A percentile compares a stretch with the other conserved stretches of the same genome.
Evolutionary conservation across 2,888 invertebrate species (phyloP).

Genomic region (Copidosoma aretas): DNA sequence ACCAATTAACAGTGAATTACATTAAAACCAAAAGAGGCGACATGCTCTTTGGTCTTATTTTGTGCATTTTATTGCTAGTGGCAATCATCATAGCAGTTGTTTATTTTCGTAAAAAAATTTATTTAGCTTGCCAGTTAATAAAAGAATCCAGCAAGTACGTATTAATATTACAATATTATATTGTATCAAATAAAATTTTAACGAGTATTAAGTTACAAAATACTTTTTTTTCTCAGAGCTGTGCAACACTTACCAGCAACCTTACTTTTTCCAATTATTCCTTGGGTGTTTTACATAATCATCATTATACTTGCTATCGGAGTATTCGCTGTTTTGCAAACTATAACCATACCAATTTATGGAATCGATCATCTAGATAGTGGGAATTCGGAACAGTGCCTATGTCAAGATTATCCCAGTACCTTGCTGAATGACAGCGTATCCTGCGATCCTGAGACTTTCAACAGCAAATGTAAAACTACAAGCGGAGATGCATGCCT

Average conservation of each 20-base stretch:
- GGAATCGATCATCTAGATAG: constrained; percentile 63
- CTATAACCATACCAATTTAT: constrained; percentile 73
- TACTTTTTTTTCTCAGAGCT: constrained; percentile 71
- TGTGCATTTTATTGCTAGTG: constrained; percentile 6
- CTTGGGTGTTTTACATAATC: constrained; percentile 81
- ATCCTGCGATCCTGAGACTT: constrained; percentile 67
- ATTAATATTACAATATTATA: constrained; percentile 3
- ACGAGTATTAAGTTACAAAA: neutral
- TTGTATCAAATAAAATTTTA: neutral
- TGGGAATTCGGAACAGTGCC: constrained; percentile 54
- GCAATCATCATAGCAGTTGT: constrained; percentile 73
- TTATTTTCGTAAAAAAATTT: constrained; percentile 82
- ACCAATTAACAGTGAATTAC: neutral
- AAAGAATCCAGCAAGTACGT: constrained; percentile 87
- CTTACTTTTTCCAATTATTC: constrained; percentile 88
- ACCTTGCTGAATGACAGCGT: constrained; percentile 64
- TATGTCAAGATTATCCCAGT: constrained; percentile 62
- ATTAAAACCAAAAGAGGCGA: neutral
- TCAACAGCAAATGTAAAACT: constrained; percentile 64
- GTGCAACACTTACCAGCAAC: constrained; percentile 84
- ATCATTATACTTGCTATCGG: constrained; percentile 76
- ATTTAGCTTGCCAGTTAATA: constrained; percentile 88
- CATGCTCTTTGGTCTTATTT: constrained; percentile 15
- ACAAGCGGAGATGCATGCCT: constrained; percentile 46
- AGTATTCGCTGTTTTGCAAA: constrained; percentile 75